Evolutionary conservation across 2,888 invertebrate species (phyloP).

Genomic region (Deilephila porcellus): DNA sequence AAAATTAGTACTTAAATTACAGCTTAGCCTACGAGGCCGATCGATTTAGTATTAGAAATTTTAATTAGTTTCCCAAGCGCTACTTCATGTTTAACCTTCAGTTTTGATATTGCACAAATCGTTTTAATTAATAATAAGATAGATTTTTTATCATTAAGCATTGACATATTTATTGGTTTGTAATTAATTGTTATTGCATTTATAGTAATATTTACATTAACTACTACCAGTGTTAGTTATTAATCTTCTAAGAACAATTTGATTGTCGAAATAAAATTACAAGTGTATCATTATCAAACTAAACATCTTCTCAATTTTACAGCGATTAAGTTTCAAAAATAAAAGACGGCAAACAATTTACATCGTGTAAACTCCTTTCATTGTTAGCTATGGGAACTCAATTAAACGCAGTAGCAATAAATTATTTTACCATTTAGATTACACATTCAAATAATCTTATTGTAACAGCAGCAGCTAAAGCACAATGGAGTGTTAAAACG

Average conservation of each 20-base stretch:
- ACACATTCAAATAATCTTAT: background rate
- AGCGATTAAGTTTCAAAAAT: no score
- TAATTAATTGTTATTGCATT: background rate
- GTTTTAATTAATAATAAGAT: slow-evolving; percentile 2
- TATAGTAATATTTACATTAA: no score
- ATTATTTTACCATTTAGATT: background rate
- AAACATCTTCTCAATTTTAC: no score
- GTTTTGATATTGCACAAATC: background rate
- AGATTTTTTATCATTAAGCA: background rate
- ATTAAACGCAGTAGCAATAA: background rate
- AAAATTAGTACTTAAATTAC: slow-evolving; percentile 22
- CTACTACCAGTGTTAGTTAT: background rate
- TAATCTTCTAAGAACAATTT: no score
- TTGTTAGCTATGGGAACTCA: background rate
- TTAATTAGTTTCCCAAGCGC: slow-evolving; percentile 20
- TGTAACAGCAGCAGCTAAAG: background rate
- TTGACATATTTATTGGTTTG: background rate
- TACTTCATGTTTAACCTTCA: slow-evolving; percentile 20
- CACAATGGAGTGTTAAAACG: slow-evolving; percentile 20
- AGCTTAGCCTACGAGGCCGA: background rate
- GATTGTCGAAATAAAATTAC: no score
- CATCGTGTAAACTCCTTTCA: background rate
- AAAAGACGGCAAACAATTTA: background rate
- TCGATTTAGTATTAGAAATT: slow-evolving; percentile 24
- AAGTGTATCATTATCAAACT: no score